These are phyloP conservation scores for Lamproptera curius DNA, from an alignment of 2,888 invertebrate species.

Conservation along the genomic window DNA sequence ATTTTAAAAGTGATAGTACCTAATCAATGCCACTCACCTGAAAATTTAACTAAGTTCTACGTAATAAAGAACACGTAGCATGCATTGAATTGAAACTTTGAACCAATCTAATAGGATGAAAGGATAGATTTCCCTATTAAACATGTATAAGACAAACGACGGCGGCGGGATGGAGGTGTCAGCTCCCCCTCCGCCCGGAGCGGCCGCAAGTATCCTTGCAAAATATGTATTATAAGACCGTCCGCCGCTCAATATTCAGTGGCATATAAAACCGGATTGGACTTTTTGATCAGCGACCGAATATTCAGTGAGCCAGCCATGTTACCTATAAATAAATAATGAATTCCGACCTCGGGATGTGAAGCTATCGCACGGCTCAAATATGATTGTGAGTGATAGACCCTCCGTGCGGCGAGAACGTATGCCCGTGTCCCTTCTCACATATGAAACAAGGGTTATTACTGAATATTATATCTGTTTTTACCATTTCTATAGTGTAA, in stretches of 20 bases:
- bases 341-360: constrained; percentile 30
- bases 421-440: no score
- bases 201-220: constrained; percentile 41
- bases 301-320: constrained; percentile 34
- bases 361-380: constrained; percentile 26
- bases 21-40: no score
- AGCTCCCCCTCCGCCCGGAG: not conserved
- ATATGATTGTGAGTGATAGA: constrained; percentile 17
- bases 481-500: no score
- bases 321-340: constrained; percentile 38
- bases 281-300: constrained; percentile 52
- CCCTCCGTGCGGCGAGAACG: not conserved
- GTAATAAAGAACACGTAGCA: no score
- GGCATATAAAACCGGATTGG: constrained; percentile 56
- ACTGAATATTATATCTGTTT: no score
- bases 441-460: no score
- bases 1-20: no score
- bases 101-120: no score
- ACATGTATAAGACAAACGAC: not conserved
- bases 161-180: not conserved
- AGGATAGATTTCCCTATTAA: no score
- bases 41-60: no score
- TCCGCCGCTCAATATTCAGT: constrained; percentile 60
- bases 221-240: constrained; percentile 44
- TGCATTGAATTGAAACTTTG: no score